Evolutionary conservation across 2,888 invertebrate genomes (phyloP).

Genomic region (Autographa pulchrina): DNA sequence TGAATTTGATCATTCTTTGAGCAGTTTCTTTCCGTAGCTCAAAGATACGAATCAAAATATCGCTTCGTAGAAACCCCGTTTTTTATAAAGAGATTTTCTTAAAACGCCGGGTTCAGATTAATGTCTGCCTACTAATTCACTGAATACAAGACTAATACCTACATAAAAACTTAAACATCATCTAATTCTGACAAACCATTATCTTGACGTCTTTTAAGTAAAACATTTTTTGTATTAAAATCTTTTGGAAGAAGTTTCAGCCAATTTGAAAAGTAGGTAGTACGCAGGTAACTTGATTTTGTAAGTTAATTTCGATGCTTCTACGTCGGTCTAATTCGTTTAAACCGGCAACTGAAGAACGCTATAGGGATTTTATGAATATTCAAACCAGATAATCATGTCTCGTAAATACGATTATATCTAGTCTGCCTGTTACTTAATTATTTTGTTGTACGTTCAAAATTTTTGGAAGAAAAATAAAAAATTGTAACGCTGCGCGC

Average conservation of each 20-base stretch:
- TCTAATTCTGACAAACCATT: background rate
- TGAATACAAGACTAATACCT: background rate
- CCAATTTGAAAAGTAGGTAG: conserved; percentile 31
- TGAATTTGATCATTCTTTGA: background rate
- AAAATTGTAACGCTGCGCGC: too few relatives aligned
- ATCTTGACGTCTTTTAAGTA: conserved; percentile 6
- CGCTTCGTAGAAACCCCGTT: background rate
- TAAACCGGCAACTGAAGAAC: conserved; percentile 69
- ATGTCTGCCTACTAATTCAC: background rate
- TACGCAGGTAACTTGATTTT: conserved; percentile 42
- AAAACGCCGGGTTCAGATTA: conserved; percentile 1
- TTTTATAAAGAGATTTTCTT: background rate
- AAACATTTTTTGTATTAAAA: conserved; percentile 24
- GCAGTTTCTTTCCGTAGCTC: background rate
- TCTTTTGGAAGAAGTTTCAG: conserved; percentile 24
- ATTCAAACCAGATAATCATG: conserved; percentile 73
- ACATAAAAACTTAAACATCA: background rate
- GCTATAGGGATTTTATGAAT: conserved; percentile 73
- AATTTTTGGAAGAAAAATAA: background rate
- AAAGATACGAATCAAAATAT: background rate
- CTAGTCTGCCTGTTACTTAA: conserved; percentile 62
- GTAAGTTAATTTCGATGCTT: conserved; percentile 51
- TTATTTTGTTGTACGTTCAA: conserved; percentile 6
- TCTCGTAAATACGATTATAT: conserved; percentile 74
- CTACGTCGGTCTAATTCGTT: conserved; percentile 63